Base-by-base conservation (phyloP, 2,888 invertebrate genomes). In the Candidula unifasciata region DNA sequence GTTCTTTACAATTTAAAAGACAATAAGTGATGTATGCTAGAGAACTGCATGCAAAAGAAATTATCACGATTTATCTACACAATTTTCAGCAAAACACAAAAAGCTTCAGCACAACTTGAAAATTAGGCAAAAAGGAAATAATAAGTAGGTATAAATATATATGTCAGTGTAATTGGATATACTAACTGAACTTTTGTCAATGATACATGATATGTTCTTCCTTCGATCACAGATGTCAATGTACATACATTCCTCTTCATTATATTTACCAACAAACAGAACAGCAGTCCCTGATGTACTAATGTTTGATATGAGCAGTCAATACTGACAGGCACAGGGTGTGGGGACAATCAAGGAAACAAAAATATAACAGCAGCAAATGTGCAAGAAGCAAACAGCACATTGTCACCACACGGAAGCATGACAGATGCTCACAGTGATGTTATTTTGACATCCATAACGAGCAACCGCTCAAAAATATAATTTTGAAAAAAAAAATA, bases 171-270 rank as follows among this genome's bases (percentile, higher is more conserved):
- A 16, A 24, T 37, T 3, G 24, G 69, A 71, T 71, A 71, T 37
- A 24, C 24, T 71, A 18, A 33, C 35, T 71, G 37, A 71, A 33
- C 35, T 44, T 6, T 44, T 44, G 6, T 44, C 33, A 71, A 35
- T 3, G 18, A 71, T 37, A 37, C 37, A 71, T 71, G 69, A 71
- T 71, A 73, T 73, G 73, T n/a, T 73, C 44, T 73, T 52, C 27
- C 24, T 73, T 73, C 27, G 44, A 37, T 37, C 35, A 71, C 37
- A 71, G 5, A 71, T 71, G 6, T 37, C 21, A 71, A 71, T 37
- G n/a, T 60, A 60, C 21, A 24, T n/a, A 24, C 24, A 21, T 60
- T 16, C 21, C 24, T 18, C 24, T 24, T 71, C 69, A 37, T 37
- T 71, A 6, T 3, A 24, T 44, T 44, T 44, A 44, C 6, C 44